Conservation (phyloP, 2,113 vertebrate genomes). For the Dasyurus viverrinus region DNA sequence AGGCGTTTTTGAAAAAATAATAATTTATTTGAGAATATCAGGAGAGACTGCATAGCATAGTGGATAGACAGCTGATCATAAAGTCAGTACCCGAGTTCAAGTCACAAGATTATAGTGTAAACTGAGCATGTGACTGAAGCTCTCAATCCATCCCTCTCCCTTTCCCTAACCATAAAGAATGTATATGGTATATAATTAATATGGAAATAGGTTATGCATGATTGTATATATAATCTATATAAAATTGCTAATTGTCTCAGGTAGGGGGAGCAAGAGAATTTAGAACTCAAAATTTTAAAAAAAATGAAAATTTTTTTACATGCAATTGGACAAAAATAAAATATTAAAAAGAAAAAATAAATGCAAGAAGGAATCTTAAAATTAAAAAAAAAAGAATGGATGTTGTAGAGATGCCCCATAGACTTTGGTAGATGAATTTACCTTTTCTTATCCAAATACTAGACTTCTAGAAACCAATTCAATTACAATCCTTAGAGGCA, state of each 20-base stretch:
- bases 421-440: neutral
- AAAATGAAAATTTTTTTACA: too few relatives aligned
- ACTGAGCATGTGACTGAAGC: neutral
- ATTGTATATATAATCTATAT: too few relatives aligned
- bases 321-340: too few relatives aligned
- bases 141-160: neutral
- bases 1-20: neutral
- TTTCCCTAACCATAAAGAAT: neutral
- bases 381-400: neutral
- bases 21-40: constrained; percentile 57
- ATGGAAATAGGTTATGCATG: too few relatives aligned
- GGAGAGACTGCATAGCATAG: too few relatives aligned
- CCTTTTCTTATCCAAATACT: neutral
- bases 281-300: too few relatives aligned
- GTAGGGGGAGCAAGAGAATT: too few relatives aligned
- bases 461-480: neutral
- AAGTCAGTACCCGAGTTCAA: too few relatives aligned
- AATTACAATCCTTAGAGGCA: neutral
- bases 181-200: neutral
- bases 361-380: too few relatives aligned
- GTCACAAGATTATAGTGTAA: neutral
- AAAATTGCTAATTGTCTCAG: too few relatives aligned
- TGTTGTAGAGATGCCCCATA: neutral
- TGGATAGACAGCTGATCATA: too few relatives aligned
- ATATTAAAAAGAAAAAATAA: too few relatives aligned